Conservation (phyloP, 2,888 invertebrate genomes). For the Ferdinandea cuprea region DNA sequence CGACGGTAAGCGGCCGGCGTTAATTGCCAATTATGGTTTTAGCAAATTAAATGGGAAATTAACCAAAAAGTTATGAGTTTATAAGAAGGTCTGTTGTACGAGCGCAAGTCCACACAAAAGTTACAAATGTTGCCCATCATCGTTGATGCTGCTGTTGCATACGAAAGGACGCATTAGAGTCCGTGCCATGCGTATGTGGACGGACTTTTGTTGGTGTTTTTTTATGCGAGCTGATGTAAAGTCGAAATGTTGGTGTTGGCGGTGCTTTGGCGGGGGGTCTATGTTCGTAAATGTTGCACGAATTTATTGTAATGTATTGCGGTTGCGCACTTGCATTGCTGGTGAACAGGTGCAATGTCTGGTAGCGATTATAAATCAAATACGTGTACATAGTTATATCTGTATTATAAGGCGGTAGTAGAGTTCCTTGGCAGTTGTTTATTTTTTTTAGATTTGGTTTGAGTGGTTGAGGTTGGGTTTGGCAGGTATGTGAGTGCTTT, state of each 20-base stretch:
- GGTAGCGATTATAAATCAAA: constrained; percentile 64
- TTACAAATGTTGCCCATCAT: constrained; percentile 57
- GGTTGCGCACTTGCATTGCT: constrained; percentile 47
- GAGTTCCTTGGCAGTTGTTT: neutral
- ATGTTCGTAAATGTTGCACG: constrained; percentile 66
- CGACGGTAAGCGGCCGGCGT: constrained; percentile 63
- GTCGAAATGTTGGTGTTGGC: neutral
- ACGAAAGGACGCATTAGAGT: constrained; percentile 9
- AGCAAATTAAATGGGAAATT: constrained; percentile 74
- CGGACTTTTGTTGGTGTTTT: neutral
- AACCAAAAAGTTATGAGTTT: constrained; percentile 74
- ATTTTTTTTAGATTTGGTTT: neutral
- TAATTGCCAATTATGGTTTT: constrained; percentile 74
- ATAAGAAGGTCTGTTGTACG: constrained; percentile 61
- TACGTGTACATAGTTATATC: constrained; percentile 54
- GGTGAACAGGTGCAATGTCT: constrained; percentile 61
- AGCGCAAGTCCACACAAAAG: constrained; percentile 37
- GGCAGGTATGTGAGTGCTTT: no score
- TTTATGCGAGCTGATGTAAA: constrained; percentile 1
- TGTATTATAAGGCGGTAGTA: no score
- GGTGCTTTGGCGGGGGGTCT: constrained; percentile 11
- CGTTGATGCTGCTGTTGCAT: constrained; percentile 13
- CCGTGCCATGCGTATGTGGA: neutral
- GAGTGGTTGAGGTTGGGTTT: no score
- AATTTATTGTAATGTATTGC: constrained; percentile 70